phyloP scores from a whole-genome alignment of 37 sponge, comb jelly and placozoan species.

The Theonella swinhoei region DNA sequence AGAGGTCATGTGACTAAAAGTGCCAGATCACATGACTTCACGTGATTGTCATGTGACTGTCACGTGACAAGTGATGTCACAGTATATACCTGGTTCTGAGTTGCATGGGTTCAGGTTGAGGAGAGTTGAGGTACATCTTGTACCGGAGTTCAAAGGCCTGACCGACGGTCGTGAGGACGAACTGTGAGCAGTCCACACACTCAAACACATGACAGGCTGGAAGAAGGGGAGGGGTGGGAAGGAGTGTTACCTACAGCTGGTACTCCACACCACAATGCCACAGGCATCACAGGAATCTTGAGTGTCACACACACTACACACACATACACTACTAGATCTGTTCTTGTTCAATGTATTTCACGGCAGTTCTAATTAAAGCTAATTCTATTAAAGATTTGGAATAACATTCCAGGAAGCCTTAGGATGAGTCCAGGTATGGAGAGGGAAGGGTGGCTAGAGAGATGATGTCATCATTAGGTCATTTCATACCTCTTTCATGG shows the following conservation, averaged over 20 bases:
- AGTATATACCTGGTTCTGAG: background rate
- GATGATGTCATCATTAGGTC: too few species aligned
- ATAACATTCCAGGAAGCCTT: too few species aligned
- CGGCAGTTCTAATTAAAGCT: too few species aligned
- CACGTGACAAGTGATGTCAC: background rate
- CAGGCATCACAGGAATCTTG: background rate
- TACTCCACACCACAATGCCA: too few species aligned
- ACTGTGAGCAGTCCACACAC: conserved; percentile 66
- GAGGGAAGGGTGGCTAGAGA: too few species aligned
- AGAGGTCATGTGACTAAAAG: background rate
- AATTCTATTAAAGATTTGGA: too few species aligned
- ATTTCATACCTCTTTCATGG: conserved; percentile 60
- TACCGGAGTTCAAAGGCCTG: conserved; percentile 89
- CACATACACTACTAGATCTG: too few species aligned
- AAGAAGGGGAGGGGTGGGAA: background rate
- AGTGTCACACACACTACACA: conserved; percentile 4
- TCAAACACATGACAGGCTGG: conserved; percentile 89
- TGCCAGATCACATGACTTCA: too few species aligned
- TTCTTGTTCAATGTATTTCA: too few species aligned
- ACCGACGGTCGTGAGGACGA: conserved; percentile 78
- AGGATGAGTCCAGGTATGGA: too few species aligned
- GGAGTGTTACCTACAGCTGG: too few species aligned
- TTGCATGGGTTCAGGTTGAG: conserved; percentile 24
- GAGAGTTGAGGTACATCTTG: conserved; percentile 68
- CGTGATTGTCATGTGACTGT: too few species aligned